Percentiles rank a stretch among this genome's conserved stretches.
Conservation (phyloP, 2,797 vertebrate species). For the Lithobates pipiens region DNA sequence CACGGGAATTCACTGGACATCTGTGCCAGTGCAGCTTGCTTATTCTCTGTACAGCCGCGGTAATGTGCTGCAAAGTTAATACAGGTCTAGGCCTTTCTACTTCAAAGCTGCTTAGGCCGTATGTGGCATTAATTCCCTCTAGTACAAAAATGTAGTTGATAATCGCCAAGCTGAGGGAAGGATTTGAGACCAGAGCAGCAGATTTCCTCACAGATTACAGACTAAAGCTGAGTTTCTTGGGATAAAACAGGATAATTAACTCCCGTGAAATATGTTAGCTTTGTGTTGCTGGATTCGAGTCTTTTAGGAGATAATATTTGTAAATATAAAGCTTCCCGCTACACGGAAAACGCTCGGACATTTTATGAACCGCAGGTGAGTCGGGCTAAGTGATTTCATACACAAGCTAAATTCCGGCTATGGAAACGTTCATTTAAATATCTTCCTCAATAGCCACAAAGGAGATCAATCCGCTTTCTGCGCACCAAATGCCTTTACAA, state of each 20-base stretch:
- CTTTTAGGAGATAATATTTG: constrained; percentile 30
- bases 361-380: background rate
- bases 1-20: constrained; percentile 58
- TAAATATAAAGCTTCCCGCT: background rate
- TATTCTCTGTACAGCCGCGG: constrained; percentile 61
- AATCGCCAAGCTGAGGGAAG: constrained; percentile 83
- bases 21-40: constrained; percentile 62
- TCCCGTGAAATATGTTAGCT: constrained; percentile 76
- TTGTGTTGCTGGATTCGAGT: constrained; percentile 63
- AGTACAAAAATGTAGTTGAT: constrained; percentile 84
- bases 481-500: too few relatives aligned
- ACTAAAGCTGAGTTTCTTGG: constrained; percentile 81
- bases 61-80: constrained; percentile 77
- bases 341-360: background rate
- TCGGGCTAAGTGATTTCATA: background rate
- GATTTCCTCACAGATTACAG: constrained; percentile 88
- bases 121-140: constrained; percentile 86
- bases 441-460: too few relatives aligned
- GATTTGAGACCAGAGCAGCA: constrained; percentile 84
- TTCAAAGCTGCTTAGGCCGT: constrained; percentile 87
- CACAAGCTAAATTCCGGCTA: too few relatives aligned
- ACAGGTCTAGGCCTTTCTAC: constrained; percentile 77
- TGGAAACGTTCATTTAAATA: too few relatives aligned
- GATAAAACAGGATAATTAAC: constrained; percentile 83
- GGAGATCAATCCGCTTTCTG: too few relatives aligned